A percentile compares a stretch with the other conserved stretches of the same genome.
Evolutionary conservation across 2,797 vertebrate species (phyloP).

Genomic region (Tolypeutes matacus): DNA sequence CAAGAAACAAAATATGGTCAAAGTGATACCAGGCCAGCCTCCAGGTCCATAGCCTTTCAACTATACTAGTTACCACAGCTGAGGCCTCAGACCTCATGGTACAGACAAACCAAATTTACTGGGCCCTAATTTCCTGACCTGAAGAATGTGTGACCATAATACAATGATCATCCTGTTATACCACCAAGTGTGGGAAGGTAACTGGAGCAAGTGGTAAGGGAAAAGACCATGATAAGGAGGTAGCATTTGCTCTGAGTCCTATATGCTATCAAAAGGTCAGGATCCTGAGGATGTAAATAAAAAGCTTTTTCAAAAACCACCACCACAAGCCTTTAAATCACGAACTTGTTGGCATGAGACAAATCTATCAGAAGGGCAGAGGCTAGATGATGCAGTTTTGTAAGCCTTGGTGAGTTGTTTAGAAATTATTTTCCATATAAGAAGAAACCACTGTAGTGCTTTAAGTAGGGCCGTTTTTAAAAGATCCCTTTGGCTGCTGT

Average conservation of each 20-base stretch:
- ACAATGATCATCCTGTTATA: not conserved
- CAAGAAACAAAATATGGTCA: constrained; percentile 28
- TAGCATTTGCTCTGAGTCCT: not conserved
- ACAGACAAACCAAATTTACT: not conserved
- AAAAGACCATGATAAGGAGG: not conserved
- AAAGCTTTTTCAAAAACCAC: not conserved
- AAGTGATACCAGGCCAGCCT: not conserved
- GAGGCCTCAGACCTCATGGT: not conserved
- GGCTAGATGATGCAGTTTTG: not conserved
- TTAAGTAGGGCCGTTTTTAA: constrained; percentile 41
- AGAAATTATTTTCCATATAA: constrained; percentile 35
- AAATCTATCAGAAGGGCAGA: not conserved
- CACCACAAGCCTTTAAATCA: not conserved
- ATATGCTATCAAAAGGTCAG: not conserved
- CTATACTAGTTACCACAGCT: not conserved
- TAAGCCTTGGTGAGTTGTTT: not conserved
- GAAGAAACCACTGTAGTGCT: not conserved
- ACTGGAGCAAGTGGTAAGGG: not conserved
- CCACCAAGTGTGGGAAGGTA: not conserved
- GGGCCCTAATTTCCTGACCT: not conserved
- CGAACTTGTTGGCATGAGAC: not conserved
- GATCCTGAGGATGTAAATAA: not conserved
- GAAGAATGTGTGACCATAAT: not conserved
- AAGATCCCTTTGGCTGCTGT: not conserved
- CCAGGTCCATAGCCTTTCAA: not conserved